phyloP scores from a whole-genome alignment of 23 tunicate genomes.

The Halocynthia aurantium region DNA sequence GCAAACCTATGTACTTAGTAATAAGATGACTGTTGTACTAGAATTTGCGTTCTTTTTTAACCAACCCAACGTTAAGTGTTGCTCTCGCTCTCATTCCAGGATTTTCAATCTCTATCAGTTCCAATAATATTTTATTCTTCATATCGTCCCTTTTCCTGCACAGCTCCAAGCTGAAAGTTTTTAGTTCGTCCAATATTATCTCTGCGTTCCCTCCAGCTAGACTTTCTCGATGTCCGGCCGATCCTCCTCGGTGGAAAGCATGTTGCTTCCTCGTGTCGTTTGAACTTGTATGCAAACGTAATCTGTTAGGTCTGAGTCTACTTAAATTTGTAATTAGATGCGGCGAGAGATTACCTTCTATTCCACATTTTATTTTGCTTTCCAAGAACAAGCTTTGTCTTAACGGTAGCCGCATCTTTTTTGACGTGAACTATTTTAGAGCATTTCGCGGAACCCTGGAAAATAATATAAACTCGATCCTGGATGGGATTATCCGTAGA shows the following conservation, averaged over 20 bases:
- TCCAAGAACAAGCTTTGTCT: conserved; percentile 21
- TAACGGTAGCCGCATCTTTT: conserved; percentile 20
- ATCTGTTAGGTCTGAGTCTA: no score
- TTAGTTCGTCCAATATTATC: conserved; percentile 38
- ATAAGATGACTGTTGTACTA: not conserved
- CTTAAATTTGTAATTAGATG: no score
- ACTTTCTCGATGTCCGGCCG: conserved; percentile 21
- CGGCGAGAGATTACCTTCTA: conserved; percentile 9
- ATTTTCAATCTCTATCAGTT: conserved; percentile 42
- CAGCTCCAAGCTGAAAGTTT: conserved; percentile 40
- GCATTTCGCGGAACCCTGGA: conserved; percentile 36
- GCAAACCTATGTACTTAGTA: conserved; percentile 11
- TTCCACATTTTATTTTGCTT: conserved; percentile 32
- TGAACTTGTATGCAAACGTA: no score
- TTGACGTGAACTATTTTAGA: conserved; percentile 24
- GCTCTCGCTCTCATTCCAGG: conserved; percentile 12
- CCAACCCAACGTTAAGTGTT: conserved; percentile 36
- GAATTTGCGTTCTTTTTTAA: not conserved
- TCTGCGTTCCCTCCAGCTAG: conserved; percentile 36
- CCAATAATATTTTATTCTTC: conserved; percentile 28
- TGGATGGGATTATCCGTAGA: no score
- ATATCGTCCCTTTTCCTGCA: conserved; percentile 37
- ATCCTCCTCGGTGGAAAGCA: not conserved
- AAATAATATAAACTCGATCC: no score
- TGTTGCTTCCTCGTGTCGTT: no score